Conservation (phyloP, 2,797 vertebrate genomes). For the Tympanoctomys barrerae region DNA sequence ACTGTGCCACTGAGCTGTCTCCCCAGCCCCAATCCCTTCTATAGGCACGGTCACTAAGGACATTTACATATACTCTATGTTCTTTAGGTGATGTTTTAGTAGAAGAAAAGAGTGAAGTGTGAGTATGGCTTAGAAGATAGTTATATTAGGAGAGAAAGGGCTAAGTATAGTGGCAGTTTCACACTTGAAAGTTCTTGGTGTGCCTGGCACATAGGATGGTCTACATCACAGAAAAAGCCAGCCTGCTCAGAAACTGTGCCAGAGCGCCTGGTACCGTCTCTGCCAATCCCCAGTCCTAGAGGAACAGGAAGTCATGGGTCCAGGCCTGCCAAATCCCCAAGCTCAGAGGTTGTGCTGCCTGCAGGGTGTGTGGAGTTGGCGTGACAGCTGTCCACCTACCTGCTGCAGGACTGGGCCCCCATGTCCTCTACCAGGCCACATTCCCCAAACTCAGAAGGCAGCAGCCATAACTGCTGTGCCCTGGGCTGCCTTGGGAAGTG, state of each 20-base stretch:
- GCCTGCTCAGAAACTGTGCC: not conserved
- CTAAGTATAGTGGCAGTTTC: not conserved
- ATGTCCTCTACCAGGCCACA: accelerated
- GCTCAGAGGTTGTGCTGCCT: not conserved
- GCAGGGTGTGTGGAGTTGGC: not conserved
- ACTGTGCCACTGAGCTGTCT: no score
- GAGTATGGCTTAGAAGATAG: not conserved
- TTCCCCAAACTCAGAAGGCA: constrained; percentile 35
- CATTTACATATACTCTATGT: no score
- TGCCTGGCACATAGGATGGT: not conserved
- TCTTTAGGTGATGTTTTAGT: not conserved
- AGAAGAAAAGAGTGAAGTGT: not conserved
- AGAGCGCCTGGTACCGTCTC: not conserved
- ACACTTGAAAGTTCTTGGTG: no score
- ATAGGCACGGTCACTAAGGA: not conserved
- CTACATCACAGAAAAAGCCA: not conserved
- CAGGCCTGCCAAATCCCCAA: not conserved
- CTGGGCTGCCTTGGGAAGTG: constrained; percentile 61
- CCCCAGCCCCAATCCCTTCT: not conserved
- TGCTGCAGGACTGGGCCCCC: constrained; percentile 60
- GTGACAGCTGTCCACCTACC: not conserved
- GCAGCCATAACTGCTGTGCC: constrained; percentile 81
- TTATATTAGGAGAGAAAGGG: not conserved
- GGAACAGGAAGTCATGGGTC: not conserved
- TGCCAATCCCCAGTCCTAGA: not conserved